phyloP scores from a whole-genome alignment of 2,797 vertebrate genomes.

The Erethizon dorsatum region DNA sequence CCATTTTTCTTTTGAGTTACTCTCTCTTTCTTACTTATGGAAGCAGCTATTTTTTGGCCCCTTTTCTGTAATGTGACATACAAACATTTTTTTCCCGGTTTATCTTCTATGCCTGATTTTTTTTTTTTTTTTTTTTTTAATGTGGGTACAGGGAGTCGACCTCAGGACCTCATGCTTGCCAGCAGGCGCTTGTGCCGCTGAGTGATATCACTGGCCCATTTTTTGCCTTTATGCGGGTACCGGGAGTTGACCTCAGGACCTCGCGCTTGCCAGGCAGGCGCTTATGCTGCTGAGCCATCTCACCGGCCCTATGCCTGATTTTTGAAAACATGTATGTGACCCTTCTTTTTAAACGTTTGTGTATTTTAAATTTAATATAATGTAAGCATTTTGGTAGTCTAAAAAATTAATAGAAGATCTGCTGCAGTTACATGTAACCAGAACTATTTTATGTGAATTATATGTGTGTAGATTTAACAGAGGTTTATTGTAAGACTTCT shows the following conservation, averaged over 20 bases:
- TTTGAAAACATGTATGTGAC: neutral
- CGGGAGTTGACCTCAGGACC: too few relatives aligned
- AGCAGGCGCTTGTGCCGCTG: too few relatives aligned
- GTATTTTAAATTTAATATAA: constrained; percentile 37
- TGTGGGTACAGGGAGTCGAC: too few relatives aligned
- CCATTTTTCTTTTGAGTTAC: neutral
- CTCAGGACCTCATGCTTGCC: too few relatives aligned
- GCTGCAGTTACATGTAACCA: neutral
- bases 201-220: neutral
- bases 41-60: neutral
- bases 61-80: neutral
- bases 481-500: constrained; percentile 30
- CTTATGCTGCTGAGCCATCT: too few relatives aligned
- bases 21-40: constrained; percentile 16
- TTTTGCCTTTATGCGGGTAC: neutral
- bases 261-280: too few relatives aligned
- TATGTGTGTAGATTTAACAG: constrained; percentile 25
- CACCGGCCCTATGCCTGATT: neutral
- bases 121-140: neutral
- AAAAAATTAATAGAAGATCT: neutral
- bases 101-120: neutral
- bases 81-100: too few relatives aligned
- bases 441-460: constrained; percentile 53
- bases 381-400: neutral
- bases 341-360: constrained; percentile 23